Evolutionary conservation across 2,797 vertebrate species (phyloP), one percentile per base, ranked within the genome.

Genomic region (Gobio occitaniae): DNA sequence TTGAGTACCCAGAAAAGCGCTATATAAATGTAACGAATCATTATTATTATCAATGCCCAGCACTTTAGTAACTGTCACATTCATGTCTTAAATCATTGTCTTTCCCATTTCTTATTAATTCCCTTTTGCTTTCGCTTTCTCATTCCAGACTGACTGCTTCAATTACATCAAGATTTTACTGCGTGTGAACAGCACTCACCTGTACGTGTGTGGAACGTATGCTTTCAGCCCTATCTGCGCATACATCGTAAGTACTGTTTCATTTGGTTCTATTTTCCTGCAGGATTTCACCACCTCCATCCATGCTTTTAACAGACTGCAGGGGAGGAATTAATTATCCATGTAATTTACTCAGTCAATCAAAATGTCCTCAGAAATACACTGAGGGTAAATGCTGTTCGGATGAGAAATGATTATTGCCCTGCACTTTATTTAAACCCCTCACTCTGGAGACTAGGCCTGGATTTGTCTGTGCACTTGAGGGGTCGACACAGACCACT

Each of bases 141-240:
- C 1, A 63, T 25, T 50, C 44, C 92, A 99, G 98, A 97, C 95
- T 0, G 98, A 99, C 91, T 99, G 98, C 91, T 97, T 99, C 93
- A 99, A 99, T 94, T 99, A 99, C 92, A 94, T 99, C 93, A 99
- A 99, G 95, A 97, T 99, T 90, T 94, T 99, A 84, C 93, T 99
- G 52, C 95, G 86, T 0, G 88, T 97, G 88, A 99, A 99, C 92
- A 94, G 93, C 92, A 99, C 95, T 88, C 97, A 98, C 88, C 95
- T 99, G 68, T 97, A 98, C 16, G 94, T 97, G 79, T 99, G 98
- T 8, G 98, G 98, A 80, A 99, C 98, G 0, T 97, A 96, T 0
- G 97, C 98, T 93, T 99, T 99, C 95, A 99, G 98, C 92, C 98
- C 98, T 0, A 89, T 95, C 87, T 99, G 98, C 81, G 90, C 97